Evolutionary conservation across 2,888 invertebrate species (phyloP), one percentile per base, ranked within the genome.

Genomic region (Lissocephala sabroskyi): DNA sequence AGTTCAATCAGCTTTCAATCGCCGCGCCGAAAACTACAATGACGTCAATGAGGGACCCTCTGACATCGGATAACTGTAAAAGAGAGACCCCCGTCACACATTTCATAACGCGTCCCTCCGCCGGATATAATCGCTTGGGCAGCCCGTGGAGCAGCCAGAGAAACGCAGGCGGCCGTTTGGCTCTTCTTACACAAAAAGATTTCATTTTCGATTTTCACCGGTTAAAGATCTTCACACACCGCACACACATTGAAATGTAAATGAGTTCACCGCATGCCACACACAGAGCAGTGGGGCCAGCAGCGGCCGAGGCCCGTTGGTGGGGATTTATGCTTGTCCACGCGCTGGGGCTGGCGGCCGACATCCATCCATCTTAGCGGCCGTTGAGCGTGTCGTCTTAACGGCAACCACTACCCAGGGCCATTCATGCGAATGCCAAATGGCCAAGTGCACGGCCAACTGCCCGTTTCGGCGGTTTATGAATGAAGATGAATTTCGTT

Each of bases 121-220:
- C 32, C 32, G 28, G 46, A 44, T 43, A 42, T 55, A 56, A 56
- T 41, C 49, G 63, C 63, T 48, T 57, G 65, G 65, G 65, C 68
- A 55, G 46, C 56, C 58, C n/a, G n/a, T n/a, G 40, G 10, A 28
- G 29, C 19, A n/a, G n/a, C n/a, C n/a, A 49, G 65, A 55, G 70
- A 67, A 52, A 41, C 32, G 41, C 35, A 37, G 52, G 53, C 54
- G 51, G 54, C n/a, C n/a, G n/a, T n/a, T n/a, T n/a, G n/a, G n/a
- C 45, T 62, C 54, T 56, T 59, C 50, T 56, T 45, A 48, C 62
- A 50, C 47, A 45, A 47, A 56, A 49, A 59, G 53, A 64, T 66
- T 68, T 59, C 61, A 41, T 59, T 65, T 59, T 70, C 47, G 55
- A 65, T 62, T 71, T 71, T 74, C 67, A 56, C 70, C 61, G 52